These are phyloP conservation scores for Luperina testacea DNA, from an alignment of 2,888 invertebrate genomes.

Conservation along the genomic window DNA sequence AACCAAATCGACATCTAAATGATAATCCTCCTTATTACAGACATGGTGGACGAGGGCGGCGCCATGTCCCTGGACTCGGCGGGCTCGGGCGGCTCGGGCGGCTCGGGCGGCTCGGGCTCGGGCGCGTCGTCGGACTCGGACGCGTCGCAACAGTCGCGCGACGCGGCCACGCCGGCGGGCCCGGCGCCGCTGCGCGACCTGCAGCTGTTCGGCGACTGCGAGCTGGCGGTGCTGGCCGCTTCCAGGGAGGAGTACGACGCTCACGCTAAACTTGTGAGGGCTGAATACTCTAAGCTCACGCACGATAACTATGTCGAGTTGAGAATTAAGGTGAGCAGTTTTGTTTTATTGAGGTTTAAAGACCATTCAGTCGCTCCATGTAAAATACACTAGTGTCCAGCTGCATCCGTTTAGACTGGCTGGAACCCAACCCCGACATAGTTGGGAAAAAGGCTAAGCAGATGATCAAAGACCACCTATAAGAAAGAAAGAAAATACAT, in stretches of 20 bases:
- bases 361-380: neutral
- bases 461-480: neutral
- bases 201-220: conserved; percentile 85
- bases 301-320: conserved; percentile 80
- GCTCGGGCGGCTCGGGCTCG: neutral
- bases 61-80: neutral
- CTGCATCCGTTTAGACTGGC: neutral
- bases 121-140: neutral
- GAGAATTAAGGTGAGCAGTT: conserved; percentile 27
- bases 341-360: neutral
- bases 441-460: neutral
- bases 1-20: neutral
- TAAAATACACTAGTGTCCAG: neutral
- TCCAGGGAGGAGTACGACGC: conserved; percentile 80
- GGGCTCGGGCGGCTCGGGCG: neutral
- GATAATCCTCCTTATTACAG: neutral
- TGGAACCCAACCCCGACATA: neutral
- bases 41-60: conserved; percentile 7
- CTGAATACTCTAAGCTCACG: conserved; percentile 81
- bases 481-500: too few species aligned
- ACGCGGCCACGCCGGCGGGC: conserved; percentile 48
- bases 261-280: conserved; percentile 83
- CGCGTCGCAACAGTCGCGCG: neutral
- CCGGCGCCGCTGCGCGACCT: conserved; percentile 78
- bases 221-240: conserved; percentile 84